phyloP scores from a whole-genome alignment of 2,797 vertebrate species.

The Cuniculus paca region DNA sequence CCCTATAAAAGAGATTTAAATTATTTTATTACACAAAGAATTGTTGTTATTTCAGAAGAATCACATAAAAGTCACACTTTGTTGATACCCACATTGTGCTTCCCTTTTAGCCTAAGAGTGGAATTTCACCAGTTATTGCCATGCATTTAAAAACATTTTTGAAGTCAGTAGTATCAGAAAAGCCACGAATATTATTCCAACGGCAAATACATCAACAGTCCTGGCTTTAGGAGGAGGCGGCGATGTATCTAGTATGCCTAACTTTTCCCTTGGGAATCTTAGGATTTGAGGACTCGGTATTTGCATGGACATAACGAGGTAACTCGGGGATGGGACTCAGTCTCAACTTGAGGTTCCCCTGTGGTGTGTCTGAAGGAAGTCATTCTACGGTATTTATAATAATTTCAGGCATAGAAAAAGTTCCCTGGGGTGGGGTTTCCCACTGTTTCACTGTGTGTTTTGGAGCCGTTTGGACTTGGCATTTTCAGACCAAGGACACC shows the following conservation, averaged over 20 bases:
- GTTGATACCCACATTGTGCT: neutral
- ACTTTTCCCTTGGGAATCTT: neutral
- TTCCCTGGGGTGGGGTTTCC: too few relatives aligned
- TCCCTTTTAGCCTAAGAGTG: neutral
- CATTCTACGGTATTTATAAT: neutral
- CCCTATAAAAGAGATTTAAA: neutral
- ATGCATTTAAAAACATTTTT: neutral
- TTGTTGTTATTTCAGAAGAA: neutral
- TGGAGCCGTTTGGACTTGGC: neutral
- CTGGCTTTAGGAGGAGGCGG: neutral
- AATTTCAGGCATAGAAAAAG: neutral
- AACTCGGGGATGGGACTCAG: neutral
- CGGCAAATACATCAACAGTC: neutral
- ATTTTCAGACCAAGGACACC: neutral
- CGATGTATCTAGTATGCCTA: neutral
- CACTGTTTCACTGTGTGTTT: neutral
- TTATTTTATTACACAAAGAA: neutral
- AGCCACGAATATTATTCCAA: neutral
- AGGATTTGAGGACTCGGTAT: neutral
- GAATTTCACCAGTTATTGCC: neutral
- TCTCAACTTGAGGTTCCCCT: neutral
- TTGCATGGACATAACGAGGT: neutral
- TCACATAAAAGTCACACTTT: constrained; percentile 1
- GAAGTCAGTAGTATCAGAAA: neutral
- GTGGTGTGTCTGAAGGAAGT: neutral